These are phyloP conservation scores for Seladonia tumulorum DNA, from an alignment of 2,888 invertebrate genomes.

Conservation along the genomic window DNA sequence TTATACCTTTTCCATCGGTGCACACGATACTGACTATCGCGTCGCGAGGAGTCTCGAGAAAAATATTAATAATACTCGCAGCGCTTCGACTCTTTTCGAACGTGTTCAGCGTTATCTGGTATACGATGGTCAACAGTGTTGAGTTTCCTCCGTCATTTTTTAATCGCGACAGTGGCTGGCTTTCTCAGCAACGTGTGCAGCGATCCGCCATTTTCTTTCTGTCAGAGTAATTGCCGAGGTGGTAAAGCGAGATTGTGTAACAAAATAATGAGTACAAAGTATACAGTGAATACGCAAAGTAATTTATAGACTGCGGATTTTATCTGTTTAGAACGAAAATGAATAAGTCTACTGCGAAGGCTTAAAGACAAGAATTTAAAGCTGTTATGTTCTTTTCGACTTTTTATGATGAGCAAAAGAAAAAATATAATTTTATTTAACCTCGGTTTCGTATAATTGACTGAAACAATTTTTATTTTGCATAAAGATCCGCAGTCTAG, in stretches of 20 bases:
- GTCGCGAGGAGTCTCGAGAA: background rate
- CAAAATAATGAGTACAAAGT: background rate
- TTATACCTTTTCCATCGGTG: conserved; percentile 22
- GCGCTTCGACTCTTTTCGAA: background rate
- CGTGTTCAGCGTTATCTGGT: background rate
- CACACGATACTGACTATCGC: background rate
- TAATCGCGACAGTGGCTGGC: background rate
- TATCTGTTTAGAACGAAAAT: background rate
- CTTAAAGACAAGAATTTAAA: background rate
- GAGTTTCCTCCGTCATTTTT: background rate
- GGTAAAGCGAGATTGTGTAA: background rate
- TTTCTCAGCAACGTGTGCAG: background rate
- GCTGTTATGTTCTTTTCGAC: background rate
- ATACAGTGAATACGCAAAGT: background rate
- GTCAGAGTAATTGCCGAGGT: background rate
- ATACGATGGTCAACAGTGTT: background rate
- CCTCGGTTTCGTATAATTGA: background rate
- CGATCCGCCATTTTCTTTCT: background rate
- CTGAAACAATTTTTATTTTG: background rate
- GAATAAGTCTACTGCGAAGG: background rate
- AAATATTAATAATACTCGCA: background rate
- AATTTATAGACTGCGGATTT: too few relatives aligned
- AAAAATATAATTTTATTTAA: background rate
- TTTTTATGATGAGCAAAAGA: background rate
- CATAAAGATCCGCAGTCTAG: too few relatives aligned